Base-by-base conservation (phyloP, 2,113 vertebrate genomes). In the Proterorhinus semilunaris region DNA sequence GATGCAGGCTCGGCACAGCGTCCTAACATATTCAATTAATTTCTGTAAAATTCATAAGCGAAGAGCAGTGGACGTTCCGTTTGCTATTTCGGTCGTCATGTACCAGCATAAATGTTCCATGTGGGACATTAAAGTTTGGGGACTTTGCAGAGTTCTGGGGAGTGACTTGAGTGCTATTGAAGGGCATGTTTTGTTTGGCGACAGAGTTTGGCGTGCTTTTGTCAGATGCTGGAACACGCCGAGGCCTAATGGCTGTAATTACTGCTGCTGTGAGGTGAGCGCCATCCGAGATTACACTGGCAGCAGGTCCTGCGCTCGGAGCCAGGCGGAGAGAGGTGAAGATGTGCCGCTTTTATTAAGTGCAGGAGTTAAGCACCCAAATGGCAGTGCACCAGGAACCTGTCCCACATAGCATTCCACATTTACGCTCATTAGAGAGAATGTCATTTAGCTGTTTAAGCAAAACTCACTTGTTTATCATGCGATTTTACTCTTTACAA, bases 31-130 rank as follows among this genome's bases (percentile, higher is more conserved):
- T 85, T 87, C 36, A 42, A 66, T 84, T 74, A 15, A 72, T 52
- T 45, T 78, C 15, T 69, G 52, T 65, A 85, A 88, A 83, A 86
- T 90, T 83, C 67, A 88, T 87, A 72, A 36, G 27, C 27, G 2
- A 36, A 80, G 65, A 9, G 47, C 27, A 45, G 55, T 6, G 4
- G 4, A 15, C 49, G 62, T 63, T 47, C 61, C 42, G 44, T 42
- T 13, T 54, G 52, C 27, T 50, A 57, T 66, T 81, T 66, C 49
- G 49, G 48, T 47, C 65, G 16, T 53, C 42, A 72, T 16, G 49
- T 50, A 48, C 52, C 21, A 9, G n/a, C 54, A 62, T 12, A 3
- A 52, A 10, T 42, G 44, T 68, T 27, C 45, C 15, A 27, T 43
- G 4, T 10, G 13, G 13, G 12, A 74, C 61, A 67, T 54, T 5